Percentiles rank a stretch among this genome's conserved stretches.
Conservation (phyloP, 2,797 vertebrate species). For the Melanotaenia maccullochi region DNA sequence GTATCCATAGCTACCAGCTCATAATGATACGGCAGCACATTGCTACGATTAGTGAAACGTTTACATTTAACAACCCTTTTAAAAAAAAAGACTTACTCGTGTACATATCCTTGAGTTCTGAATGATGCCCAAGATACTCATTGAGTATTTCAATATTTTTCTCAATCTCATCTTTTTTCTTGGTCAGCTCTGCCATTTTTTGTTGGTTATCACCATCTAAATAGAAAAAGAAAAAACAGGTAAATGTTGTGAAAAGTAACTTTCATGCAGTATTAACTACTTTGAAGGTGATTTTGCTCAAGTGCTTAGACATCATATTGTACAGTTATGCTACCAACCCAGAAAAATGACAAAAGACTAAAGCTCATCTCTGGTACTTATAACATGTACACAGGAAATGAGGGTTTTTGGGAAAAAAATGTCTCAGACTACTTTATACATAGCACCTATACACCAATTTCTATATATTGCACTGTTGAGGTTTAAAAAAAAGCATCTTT, state of each 20-base stretch:
- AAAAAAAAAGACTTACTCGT: conserved; percentile 78
- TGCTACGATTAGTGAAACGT: background rate
- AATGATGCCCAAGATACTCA: conserved; percentile 23
- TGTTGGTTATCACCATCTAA: conserved; percentile 88
- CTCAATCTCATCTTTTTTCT: conserved; percentile 83
- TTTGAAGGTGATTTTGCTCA: background rate
- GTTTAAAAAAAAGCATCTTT: no score
- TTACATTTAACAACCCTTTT: background rate
- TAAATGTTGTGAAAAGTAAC: background rate
- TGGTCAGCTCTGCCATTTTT: conserved; percentile 84
- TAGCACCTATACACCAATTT: background rate
- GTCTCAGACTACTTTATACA: background rate
- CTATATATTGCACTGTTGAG: no score
- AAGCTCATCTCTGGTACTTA: background rate
- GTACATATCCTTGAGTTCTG: conserved; percentile 76
- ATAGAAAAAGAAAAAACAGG: background rate
- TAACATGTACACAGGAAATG: background rate
- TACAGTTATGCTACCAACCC: background rate
- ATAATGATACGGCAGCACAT: background rate
- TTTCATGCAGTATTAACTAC: background rate
- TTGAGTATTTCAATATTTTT: conserved; percentile 70
- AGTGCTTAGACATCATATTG: background rate
- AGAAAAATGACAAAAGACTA: no score
- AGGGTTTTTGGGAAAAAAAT: background rate
- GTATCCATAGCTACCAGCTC: background rate